Evolutionary conservation across 2,797 vertebrate genomes (phyloP).

Genomic region (Enteromius afrohamiltoni): DNA sequence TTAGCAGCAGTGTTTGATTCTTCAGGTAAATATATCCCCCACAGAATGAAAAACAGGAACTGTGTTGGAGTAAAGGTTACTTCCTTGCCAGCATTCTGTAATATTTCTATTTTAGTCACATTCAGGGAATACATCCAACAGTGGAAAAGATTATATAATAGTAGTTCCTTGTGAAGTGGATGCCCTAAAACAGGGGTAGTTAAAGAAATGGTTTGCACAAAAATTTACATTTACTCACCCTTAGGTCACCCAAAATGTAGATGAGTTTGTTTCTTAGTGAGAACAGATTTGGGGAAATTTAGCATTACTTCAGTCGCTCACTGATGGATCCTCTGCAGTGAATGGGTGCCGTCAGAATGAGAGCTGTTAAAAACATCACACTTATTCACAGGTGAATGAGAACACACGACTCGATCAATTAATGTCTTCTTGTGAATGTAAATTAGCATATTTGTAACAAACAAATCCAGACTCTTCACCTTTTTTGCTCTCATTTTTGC

Average conservation of each 20-base stretch:
- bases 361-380: background rate
- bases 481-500: background rate
- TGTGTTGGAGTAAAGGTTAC: background rate
- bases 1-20: background rate
- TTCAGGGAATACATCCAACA: background rate
- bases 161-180: too few species aligned
- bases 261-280: background rate
- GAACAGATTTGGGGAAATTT: background rate
- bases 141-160: background rate
- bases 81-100: background rate
- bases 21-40: background rate
- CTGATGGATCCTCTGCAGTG: background rate
- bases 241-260: background rate
- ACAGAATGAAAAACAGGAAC: constrained; percentile 14
- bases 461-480: background rate
- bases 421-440: background rate
- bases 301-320: background rate
- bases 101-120: background rate
- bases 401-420: background rate
- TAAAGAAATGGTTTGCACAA: background rate
- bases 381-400: background rate
- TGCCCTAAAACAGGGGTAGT: background rate
- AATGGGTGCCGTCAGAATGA: background rate
- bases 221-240: background rate
- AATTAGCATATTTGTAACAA: background rate